Evolutionary conservation across 2,113 vertebrate species (phyloP).

Genomic region (Dissostichus mawsoni): DNA sequence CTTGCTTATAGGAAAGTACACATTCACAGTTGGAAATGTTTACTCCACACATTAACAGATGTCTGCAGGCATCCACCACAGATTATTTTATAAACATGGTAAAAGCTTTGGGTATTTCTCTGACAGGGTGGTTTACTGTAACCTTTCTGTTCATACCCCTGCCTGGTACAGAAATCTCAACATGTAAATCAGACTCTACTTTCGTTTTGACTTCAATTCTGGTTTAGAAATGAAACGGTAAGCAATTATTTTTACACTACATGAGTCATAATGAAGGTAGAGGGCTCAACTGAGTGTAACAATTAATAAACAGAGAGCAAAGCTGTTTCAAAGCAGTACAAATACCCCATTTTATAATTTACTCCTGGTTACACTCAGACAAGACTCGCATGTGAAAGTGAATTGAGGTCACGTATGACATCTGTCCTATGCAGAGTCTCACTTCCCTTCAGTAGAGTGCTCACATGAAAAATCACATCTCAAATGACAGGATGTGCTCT

Average conservation of each 20-base stretch:
- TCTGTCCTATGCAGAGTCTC: not conserved
- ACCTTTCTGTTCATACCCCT: not conserved
- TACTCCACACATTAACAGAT: slow-evolving; percentile 27
- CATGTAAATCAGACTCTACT: not conserved
- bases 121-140: not conserved
- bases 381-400: not conserved
- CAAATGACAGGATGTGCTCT: too few relatives aligned
- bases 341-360: too few relatives aligned
- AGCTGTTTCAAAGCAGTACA: not conserved
- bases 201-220: not conserved
- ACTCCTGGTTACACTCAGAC: not conserved
- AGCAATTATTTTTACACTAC: not conserved
- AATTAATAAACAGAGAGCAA: not conserved
- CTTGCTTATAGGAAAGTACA: not conserved
- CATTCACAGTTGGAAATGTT: slow-evolving; percentile 43
- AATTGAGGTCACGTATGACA: not conserved
- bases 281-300: not conserved
- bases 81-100: slow-evolving; percentile 28
- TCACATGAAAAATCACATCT: too few relatives aligned
- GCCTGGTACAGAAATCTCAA: not conserved
- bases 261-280: not conserved
- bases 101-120: not conserved
- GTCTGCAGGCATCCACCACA: not conserved
- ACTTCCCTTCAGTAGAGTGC: not conserved
- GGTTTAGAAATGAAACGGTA: not conserved